Percentiles rank a stretch among this genome's conserved stretches.
Evolutionary conservation across 2,888 invertebrate species (phyloP).

Genomic region (Campopleginae sp.): DNA sequence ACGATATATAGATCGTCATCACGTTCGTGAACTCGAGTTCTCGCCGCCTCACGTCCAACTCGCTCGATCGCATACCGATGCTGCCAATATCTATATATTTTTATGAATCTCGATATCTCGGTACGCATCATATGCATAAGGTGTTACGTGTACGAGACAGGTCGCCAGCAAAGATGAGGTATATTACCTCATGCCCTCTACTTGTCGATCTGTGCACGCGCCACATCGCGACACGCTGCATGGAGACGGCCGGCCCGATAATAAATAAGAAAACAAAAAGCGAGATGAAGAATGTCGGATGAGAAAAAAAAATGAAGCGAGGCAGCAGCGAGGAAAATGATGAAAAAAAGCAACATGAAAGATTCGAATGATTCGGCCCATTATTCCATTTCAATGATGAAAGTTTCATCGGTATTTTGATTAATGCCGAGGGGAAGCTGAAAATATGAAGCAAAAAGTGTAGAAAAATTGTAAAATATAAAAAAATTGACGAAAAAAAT

Average conservation of each 20-base stretch:
- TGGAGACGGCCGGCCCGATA: slow-evolving; percentile 31
- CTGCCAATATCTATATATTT: neutral
- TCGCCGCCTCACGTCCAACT: slow-evolving; percentile 28
- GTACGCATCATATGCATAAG: slow-evolving; percentile 43
- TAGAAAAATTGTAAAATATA: neutral
- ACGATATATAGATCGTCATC: slow-evolving; percentile 50
- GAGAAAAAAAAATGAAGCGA: neutral
- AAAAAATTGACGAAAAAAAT: too few relatives aligned
- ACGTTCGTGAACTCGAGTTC: slow-evolving; percentile 28
- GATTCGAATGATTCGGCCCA: too few relatives aligned
- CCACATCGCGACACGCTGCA: slow-evolving; percentile 40
- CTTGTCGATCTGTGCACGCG: slow-evolving; percentile 58
- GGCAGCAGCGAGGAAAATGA: neutral
- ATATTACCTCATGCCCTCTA: slow-evolving; percentile 33
- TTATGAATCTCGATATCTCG: slow-evolving; percentile 18
- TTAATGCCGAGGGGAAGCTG: too few relatives aligned
- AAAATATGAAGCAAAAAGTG: neutral
- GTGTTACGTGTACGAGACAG: slow-evolving; percentile 49
- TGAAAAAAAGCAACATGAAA: too few relatives aligned
- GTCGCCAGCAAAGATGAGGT: slow-evolving; percentile 20
- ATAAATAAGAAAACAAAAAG: neutral
- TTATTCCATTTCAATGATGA: too few relatives aligned
- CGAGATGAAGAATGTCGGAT: neutral
- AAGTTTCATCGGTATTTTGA: too few relatives aligned
- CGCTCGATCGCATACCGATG: slow-evolving; percentile 8